phyloP scores from a whole-genome alignment of 2,113 vertebrate species.

The Amphilophus citrinellus region DNA sequence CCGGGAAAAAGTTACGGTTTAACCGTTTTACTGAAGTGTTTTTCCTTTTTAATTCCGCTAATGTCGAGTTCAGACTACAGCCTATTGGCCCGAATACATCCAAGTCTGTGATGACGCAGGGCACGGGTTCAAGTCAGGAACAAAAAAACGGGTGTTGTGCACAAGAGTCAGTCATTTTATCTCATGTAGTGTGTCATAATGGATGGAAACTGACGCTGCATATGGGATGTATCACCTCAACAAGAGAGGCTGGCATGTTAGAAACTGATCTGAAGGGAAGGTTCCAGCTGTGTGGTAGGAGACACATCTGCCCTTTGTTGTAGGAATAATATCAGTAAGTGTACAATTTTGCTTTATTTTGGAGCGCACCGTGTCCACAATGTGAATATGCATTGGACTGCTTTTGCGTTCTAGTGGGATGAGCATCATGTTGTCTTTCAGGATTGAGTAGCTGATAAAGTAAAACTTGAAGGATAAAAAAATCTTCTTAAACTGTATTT shows the following conservation, averaged over 20 bases:
- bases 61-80: background rate
- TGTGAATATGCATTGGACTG: background rate
- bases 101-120: background rate
- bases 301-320: background rate
- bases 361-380: too few species aligned
- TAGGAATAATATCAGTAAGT: background rate
- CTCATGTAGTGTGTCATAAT: background rate
- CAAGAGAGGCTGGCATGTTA: too few species aligned
- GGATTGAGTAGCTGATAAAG: background rate
- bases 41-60: background rate
- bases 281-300: background rate
- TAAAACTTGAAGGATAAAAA: too few species aligned
- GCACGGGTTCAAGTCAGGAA: too few species aligned
- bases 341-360: background rate
- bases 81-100: background rate
- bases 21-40: background rate
- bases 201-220: background rate
- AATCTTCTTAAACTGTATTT: too few species aligned
- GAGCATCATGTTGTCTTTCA: fast-evolving
- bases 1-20: background rate
- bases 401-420: background rate
- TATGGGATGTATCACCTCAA: too few species aligned
- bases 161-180: background rate
- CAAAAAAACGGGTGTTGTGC: background rate
- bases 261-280: too few species aligned